Evolutionary conservation across 2,797 vertebrate species (phyloP).

Genomic region (Phalanger gymnotis): DNA sequence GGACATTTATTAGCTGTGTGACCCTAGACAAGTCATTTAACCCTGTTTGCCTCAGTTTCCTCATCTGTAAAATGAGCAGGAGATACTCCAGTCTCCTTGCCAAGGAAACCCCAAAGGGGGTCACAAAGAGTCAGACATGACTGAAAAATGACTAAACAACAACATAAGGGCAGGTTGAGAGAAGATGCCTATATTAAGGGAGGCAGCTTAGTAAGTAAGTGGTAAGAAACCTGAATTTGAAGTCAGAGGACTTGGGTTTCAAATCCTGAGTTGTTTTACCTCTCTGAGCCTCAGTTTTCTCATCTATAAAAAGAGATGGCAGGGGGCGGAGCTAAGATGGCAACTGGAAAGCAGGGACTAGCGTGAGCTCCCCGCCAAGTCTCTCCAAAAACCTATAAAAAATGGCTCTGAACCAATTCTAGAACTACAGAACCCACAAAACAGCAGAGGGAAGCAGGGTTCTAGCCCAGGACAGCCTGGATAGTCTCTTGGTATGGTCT

Average conservation of each 20-base stretch:
- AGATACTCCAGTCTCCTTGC: background rate
- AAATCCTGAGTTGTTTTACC: conserved; percentile 2
- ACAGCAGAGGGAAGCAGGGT: no score
- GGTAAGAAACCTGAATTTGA: background rate
- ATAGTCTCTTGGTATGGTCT: no score
- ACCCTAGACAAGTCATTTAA: background rate
- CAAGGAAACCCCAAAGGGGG: background rate
- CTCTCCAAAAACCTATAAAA: no score
- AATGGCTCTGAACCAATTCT: no score
- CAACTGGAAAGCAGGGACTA: no score
- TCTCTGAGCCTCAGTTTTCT: conserved; percentile 1
- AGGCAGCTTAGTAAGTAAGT: background rate
- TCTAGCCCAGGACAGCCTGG: no score
- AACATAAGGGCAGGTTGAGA: background rate
- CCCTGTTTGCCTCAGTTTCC: background rate
- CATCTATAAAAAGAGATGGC: background rate
- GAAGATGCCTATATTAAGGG: background rate
- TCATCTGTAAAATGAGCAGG: background rate
- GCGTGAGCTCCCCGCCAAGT: no score
- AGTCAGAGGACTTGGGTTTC: background rate
- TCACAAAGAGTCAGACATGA: background rate
- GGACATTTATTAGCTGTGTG: background rate
- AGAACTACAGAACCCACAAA: no score
- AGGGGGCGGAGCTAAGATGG: no score
- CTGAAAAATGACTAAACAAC: background rate